A percentile compares a stretch with the other conserved stretches of the same genome.
These are phyloP conservation scores for Drosophila novamexicana DNA, from an alignment of 1,140 invertebrate species.

Conservation along the genomic window DNA sequence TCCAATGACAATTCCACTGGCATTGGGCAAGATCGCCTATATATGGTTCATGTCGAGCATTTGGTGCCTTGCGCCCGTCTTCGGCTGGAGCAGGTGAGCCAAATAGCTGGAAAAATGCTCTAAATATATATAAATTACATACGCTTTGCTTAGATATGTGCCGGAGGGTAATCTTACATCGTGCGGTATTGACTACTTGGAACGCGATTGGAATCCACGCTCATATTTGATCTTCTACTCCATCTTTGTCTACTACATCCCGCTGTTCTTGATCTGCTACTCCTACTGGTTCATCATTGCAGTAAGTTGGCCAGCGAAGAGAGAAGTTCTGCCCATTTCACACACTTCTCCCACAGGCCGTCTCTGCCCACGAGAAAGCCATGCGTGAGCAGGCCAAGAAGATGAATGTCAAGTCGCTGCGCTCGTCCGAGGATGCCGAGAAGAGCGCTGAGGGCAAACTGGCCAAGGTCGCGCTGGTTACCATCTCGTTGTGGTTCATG, in stretches of 20 bases:
- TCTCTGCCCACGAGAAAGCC: slow-evolving; percentile 91
- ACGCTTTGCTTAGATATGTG: slow-evolving; percentile 87
- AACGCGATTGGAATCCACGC: slow-evolving; percentile 87
- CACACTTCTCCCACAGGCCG: slow-evolving; percentile 85
- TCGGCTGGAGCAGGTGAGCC: slow-evolving; percentile 88
- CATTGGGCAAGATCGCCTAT: slow-evolving; percentile 88
- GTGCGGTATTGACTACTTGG: slow-evolving; percentile 93
- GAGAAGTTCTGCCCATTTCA: not conserved
- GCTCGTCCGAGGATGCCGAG: slow-evolving; percentile 88
- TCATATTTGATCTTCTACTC: slow-evolving; percentile 90
- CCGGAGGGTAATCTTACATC: slow-evolving; percentile 95
- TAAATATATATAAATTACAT: not conserved
- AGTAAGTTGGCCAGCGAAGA: slow-evolving; percentile 77
- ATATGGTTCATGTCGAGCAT: slow-evolving; percentile 89
- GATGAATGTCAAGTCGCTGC: slow-evolving; percentile 92
- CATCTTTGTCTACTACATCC: slow-evolving; percentile 90
- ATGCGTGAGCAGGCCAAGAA: slow-evolving; percentile 94
- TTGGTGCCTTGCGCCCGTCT: slow-evolving; percentile 89
- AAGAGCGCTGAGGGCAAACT: slow-evolving; percentile 90
- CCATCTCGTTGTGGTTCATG: slow-evolving; percentile 92
- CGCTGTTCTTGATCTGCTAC: slow-evolving; percentile 90
- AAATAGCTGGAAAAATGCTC: not conserved
- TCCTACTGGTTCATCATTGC: slow-evolving; percentile 92
- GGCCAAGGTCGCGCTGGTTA: slow-evolving; percentile 92
- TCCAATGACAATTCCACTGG: slow-evolving; percentile 89